Evolutionary conservation across 2,113 vertebrate genomes (phyloP).

Genomic region (Gobiocypris rarus): DNA sequence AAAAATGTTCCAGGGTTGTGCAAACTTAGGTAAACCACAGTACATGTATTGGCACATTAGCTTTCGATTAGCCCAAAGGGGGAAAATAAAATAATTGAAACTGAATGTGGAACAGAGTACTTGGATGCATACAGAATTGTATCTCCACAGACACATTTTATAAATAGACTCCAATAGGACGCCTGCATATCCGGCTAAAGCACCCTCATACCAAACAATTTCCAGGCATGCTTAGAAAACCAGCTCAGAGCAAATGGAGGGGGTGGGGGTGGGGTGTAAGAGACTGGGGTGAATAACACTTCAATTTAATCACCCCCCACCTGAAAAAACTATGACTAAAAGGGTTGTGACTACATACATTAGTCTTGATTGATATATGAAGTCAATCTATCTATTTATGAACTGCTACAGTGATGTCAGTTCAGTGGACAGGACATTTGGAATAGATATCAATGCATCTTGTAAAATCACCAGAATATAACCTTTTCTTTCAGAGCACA

Average conservation of each 20-base stretch:
- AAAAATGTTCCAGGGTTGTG: slow-evolving; percentile 18
- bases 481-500: not conserved
- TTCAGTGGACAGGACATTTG: not conserved
- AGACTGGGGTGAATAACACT: not conserved
- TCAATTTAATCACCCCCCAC: not conserved
- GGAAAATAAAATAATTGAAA: not conserved
- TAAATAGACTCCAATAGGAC: slow-evolving; percentile 47
- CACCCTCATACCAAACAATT: slow-evolving; percentile 19
- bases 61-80: not conserved
- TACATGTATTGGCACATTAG: not conserved
- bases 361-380: not conserved
- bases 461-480: not conserved
- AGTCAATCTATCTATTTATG: not conserved
- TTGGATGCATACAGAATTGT: not conserved
- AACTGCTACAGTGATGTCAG: not conserved
- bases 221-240: slow-evolving; percentile 17
- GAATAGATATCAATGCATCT: not conserved
- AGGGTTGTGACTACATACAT: not conserved
- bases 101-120: not conserved
- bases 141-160: not conserved
- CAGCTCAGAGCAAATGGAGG: not conserved
- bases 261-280: not conserved
- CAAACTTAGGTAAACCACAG: not conserved
- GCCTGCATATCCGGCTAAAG: slow-evolving; percentile 11
- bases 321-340: too few species aligned